Conservation (phyloP, 2,888 invertebrate species). For the Cloeon dipterum region DNA sequence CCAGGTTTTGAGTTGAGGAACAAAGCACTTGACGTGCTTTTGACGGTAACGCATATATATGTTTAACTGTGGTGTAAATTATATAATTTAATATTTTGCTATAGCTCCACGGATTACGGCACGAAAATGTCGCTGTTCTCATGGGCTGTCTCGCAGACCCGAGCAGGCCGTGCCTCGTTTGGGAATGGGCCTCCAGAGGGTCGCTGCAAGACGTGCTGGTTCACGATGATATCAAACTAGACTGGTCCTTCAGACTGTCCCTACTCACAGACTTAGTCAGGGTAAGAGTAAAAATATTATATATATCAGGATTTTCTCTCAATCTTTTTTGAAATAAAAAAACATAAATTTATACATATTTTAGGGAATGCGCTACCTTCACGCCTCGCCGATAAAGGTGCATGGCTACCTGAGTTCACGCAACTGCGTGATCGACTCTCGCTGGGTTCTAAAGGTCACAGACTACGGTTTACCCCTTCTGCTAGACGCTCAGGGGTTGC, state of each 20-base stretch:
- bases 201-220: constrained; percentile 71
- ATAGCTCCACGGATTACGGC: constrained; percentile 59
- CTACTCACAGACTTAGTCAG: constrained; percentile 78
- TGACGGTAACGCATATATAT: constrained; percentile 25
- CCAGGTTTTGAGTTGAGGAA: constrained; percentile 49
- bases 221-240: constrained; percentile 75
- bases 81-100: constrained; percentile 1
- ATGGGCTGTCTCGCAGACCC: constrained; percentile 68
- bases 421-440: constrained; percentile 84
- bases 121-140: constrained; percentile 78
- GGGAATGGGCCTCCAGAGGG: constrained; percentile 70
- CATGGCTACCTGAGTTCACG: constrained; percentile 76
- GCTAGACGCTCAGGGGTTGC: constrained; percentile 46
- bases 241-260: constrained; percentile 88
- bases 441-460: constrained; percentile 87
- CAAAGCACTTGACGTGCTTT: constrained; percentile 54
- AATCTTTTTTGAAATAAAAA: no score
- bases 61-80: neutral
- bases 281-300: constrained; percentile 24
- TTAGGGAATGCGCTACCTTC: constrained; percentile 76
- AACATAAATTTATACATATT: no score
- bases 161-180: constrained; percentile 55
- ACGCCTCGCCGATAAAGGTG: constrained; percentile 54
- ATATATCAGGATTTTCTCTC: no score
- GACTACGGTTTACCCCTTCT: constrained; percentile 70